Evolutionary conservation across 2,113 vertebrate genomes (phyloP).

Genomic region (Pachypanchax playfairii): DNA sequence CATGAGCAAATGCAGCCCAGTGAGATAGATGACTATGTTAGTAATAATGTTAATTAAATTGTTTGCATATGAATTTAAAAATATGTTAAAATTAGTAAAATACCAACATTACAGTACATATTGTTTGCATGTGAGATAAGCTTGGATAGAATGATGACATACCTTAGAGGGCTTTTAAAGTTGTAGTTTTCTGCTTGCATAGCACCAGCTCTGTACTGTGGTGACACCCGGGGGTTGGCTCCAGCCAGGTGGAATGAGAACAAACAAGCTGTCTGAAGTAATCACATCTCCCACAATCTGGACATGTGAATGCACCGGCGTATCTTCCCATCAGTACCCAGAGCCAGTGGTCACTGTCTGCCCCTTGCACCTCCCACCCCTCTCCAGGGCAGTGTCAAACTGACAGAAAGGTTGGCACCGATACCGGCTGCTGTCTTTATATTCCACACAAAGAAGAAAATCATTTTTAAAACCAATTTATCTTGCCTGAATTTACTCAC

Average conservation of each 20-base stretch:
- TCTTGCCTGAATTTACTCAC: not conserved
- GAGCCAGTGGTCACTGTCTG: conserved; percentile 50
- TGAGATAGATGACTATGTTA: too few species aligned
- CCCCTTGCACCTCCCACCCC: conserved; percentile 11
- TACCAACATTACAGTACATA: too few species aligned
- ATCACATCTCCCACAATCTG: conserved; percentile 71
- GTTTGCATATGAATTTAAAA: too few species aligned
- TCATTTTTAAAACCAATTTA: conserved; percentile 4
- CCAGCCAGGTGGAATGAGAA: conserved; percentile 79
- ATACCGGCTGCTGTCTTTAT: conserved; percentile 56
- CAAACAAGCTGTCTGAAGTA: conserved; percentile 81
- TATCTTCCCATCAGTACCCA: conserved; percentile 68
- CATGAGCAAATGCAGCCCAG: too few species aligned
- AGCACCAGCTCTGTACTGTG: conserved; percentile 46
- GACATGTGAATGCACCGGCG: conserved; percentile 67
- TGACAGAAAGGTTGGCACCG: conserved; percentile 43
- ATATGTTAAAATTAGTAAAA: too few species aligned
- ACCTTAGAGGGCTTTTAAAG: conserved; percentile 34
- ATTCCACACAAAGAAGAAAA: conserved; percentile 45
- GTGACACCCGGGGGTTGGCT: conserved; percentile 54
- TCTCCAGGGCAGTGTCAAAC: conserved; percentile 42
- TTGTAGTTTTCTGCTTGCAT: conserved; percentile 34
- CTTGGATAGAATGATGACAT: conserved; percentile 23
- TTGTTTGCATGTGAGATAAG: not conserved
- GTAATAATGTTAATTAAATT: too few species aligned